These are phyloP conservation scores for Neogobius melanostomus DNA, from an alignment of 2,113 vertebrate genomes.

Conservation along the genomic window DNA sequence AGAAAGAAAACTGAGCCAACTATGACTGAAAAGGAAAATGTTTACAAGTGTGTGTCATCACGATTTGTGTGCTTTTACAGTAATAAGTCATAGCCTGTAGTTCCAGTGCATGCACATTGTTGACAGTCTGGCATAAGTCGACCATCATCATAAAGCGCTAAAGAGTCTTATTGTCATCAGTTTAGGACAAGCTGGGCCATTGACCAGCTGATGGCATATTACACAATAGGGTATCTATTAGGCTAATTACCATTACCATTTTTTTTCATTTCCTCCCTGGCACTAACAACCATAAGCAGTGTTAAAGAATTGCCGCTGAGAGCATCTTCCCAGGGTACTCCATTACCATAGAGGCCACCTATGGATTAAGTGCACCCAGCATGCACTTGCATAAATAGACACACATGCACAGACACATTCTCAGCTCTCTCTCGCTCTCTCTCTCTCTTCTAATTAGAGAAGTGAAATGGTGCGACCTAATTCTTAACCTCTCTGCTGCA, in stretches of 20 bases:
- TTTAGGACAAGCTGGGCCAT: slow-evolving; percentile 10
- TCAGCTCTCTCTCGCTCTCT: slow-evolving; percentile 10
- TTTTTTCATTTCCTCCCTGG: slow-evolving; percentile 16
- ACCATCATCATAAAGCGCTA: slow-evolving; percentile 4
- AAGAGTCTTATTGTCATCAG: slow-evolving; percentile 2
- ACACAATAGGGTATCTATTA: slow-evolving; percentile 5
- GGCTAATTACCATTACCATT: slow-evolving; percentile 12
- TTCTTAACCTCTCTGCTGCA: slow-evolving; percentile 61
- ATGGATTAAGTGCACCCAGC: slow-evolving; percentile 61
- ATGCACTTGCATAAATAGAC: slow-evolving; percentile 44
- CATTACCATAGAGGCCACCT: slow-evolving; percentile 60
- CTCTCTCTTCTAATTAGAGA: slow-evolving; percentile 66
- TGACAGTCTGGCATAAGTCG: neutral
- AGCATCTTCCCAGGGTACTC: slow-evolving; percentile 43
- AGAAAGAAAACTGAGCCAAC: too few species aligned
- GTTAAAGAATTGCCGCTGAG: slow-evolving; percentile 47
- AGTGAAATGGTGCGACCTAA: slow-evolving; percentile 70
- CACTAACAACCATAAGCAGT: slow-evolving; percentile 31
- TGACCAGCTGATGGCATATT: slow-evolving; percentile 2
- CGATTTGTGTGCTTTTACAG: too few species aligned
- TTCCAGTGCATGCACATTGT: neutral
- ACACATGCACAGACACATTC: slow-evolving; percentile 32
- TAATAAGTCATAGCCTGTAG: neutral
- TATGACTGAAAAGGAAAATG: too few species aligned
- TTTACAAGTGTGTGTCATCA: too few species aligned